Evolutionary conservation across 2,797 vertebrate genomes (phyloP).

Genomic region (Halcyon badia): DNA sequence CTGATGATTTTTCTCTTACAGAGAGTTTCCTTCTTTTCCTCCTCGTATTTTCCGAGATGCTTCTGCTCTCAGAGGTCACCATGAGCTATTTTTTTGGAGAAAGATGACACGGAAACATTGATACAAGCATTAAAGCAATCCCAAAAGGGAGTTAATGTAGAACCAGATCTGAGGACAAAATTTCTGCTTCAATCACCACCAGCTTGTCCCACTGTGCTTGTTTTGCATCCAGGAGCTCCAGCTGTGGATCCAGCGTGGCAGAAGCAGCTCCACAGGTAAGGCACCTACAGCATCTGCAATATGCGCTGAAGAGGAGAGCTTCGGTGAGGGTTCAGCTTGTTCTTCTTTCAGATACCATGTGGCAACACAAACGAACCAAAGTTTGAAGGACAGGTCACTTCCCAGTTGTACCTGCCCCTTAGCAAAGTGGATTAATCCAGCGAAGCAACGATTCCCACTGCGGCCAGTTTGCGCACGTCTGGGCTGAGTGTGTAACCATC

Average conservation of each 20-base stretch:
- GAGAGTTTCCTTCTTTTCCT: background rate
- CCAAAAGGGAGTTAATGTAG: background rate
- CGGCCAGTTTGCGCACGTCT: background rate
- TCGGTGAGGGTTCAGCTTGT: fast-evolving
- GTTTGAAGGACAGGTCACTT: background rate
- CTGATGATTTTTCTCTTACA: background rate
- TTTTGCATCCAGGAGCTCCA: background rate
- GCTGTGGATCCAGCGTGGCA: background rate
- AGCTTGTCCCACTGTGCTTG: background rate
- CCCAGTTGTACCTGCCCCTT: background rate
- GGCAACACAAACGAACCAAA: background rate
- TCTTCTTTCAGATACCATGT: background rate
- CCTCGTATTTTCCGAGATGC: background rate
- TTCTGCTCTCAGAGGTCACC: background rate
- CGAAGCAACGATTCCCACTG: background rate
- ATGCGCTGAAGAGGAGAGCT: background rate
- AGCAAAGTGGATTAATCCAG: background rate
- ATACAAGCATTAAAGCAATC: background rate
- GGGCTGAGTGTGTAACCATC: background rate
- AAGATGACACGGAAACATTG: background rate
- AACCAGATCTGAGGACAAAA: background rate
- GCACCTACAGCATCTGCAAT: background rate
- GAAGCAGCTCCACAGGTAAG: background rate
- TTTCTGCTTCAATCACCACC: background rate
- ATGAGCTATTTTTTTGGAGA: background rate